phyloP scores from a whole-genome alignment of 2,797 vertebrate species.

The Erpetoichthys calabaricus region DNA sequence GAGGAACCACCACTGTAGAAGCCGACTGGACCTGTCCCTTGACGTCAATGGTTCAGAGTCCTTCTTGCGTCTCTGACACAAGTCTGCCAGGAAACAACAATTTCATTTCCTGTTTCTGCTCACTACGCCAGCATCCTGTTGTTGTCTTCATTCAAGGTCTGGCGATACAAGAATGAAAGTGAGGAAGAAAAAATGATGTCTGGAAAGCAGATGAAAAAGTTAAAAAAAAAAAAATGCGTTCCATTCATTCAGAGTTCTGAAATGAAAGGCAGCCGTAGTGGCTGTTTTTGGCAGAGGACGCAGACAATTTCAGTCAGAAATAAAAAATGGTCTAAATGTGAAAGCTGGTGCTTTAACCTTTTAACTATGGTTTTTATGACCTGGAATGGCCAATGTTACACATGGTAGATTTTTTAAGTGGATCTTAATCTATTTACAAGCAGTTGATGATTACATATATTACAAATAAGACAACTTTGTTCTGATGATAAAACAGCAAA shows the following conservation, averaged over 20 bases:
- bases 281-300: slow-evolving; percentile 15
- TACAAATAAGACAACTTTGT: slow-evolving; percentile 21
- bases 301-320: slow-evolving; percentile 1
- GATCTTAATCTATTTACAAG: slow-evolving; percentile 32
- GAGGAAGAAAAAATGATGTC: slow-evolving; percentile 6
- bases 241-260: slow-evolving; percentile 23
- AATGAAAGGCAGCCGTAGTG: slow-evolving; percentile 18
- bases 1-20: slow-evolving; percentile 84
- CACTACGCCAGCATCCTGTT: slow-evolving; percentile 40
- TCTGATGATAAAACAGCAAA: slow-evolving; percentile 15
- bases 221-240: slow-evolving; percentile 7
- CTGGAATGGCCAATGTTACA: slow-evolving; percentile 15
- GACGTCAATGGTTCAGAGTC: slow-evolving; percentile 32
- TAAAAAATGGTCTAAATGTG: slow-evolving; percentile 15
- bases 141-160: slow-evolving; percentile 29
- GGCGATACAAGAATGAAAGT: slow-evolving; percentile 29
- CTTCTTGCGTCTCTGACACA: slow-evolving; percentile 50
- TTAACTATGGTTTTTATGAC: slow-evolving; percentile 17
- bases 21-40: slow-evolving; percentile 30
- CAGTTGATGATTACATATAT: slow-evolving; percentile 28
- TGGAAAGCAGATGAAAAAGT: not conserved
- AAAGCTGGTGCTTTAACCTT: slow-evolving; percentile 25
- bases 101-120: slow-evolving; percentile 35
- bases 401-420: slow-evolving; percentile 12
- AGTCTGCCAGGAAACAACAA: slow-evolving; percentile 49